Percentiles rank a stretch among this genome's conserved stretches.
These are phyloP conservation scores for Zygaena filipendulae DNA, from an alignment of 2,888 invertebrate species.

Conservation along the genomic window DNA sequence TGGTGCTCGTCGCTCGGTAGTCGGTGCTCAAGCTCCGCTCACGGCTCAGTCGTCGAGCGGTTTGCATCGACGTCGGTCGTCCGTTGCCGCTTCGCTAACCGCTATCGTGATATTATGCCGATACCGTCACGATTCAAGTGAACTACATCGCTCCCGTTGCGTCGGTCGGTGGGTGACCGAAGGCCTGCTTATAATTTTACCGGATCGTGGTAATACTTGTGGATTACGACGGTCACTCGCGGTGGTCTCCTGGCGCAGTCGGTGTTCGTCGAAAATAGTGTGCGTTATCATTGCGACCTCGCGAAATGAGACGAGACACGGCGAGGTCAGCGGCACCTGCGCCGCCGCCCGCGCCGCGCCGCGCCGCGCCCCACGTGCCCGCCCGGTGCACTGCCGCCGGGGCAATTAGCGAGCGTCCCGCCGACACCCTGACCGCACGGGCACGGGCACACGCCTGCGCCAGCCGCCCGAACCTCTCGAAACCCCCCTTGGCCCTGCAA, in stretches of 20 bases:
- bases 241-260: conserved; percentile 42
- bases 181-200: neutral
- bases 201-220: conserved; percentile 1
- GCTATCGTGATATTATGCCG: conserved; percentile 23
- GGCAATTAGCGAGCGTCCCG: conserved; percentile 25
- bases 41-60: conserved; percentile 61
- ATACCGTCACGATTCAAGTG: conserved; percentile 25
- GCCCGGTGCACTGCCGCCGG: conserved; percentile 18
- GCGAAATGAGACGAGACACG: conserved; percentile 59
- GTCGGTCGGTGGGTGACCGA: too few relatives aligned
- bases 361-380: conserved; percentile 39
- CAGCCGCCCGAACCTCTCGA: conserved; percentile 15
- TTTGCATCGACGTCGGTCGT: conserved; percentile 50
- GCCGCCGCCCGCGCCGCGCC: conserved; percentile 33
- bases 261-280: conserved; percentile 58
- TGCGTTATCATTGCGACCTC: conserved; percentile 64
- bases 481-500: conserved; percentile 13
- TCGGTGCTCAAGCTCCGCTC: too few relatives aligned
- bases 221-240: conserved; percentile 17
- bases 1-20: conserved; percentile 20
- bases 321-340: conserved; percentile 64
- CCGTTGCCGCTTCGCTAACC: conserved; percentile 19
- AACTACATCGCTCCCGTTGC: conserved; percentile 23
- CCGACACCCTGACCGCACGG: conserved; percentile 12
- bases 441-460: conserved; percentile 17